phyloP scores from a whole-genome alignment of 2,888 invertebrate species.

The Mesochorus sp. region DNA sequence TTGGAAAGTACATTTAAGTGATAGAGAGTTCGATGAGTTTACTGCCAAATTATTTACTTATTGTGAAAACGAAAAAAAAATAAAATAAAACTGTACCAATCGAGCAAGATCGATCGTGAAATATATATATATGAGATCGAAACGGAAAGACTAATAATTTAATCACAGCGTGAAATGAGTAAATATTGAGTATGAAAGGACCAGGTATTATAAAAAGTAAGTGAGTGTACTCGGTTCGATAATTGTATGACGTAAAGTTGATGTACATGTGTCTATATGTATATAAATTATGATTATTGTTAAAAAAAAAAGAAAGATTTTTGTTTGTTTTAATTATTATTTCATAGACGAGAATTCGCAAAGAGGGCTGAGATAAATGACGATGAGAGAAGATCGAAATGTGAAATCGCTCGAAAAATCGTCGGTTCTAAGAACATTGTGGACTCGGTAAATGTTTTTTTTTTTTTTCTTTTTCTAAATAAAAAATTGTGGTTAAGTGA shows the following conservation, averaged over 20 bases:
- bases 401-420: neutral
- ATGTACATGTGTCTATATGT: conserved; percentile 81
- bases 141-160: neutral
- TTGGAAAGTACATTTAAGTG: conserved; percentile 39
- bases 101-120: no score
- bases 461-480: conserved; percentile 24
- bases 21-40: conserved; percentile 40
- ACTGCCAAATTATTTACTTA: conserved; percentile 56
- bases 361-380: conserved; percentile 13
- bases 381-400: conserved; percentile 6
- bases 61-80: conserved; percentile 28
- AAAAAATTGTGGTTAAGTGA: conserved; percentile 52
- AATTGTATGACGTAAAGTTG: conserved; percentile 68
- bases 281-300: conserved; percentile 80
- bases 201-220: conserved; percentile 25
- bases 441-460: neutral
- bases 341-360: conserved; percentile 58
- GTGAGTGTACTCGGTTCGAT: conserved; percentile 52
- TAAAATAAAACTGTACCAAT: no score
- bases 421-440: neutral
- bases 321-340: conserved; percentile 38
- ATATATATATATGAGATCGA: conserved; percentile 15
- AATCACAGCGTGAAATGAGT: conserved; percentile 12
- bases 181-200: conserved; percentile 35
- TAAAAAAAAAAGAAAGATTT: conserved; percentile 62